Base-by-base conservation (phyloP, 2,113 vertebrate species). In the Neolamprologus devosi region DNA sequence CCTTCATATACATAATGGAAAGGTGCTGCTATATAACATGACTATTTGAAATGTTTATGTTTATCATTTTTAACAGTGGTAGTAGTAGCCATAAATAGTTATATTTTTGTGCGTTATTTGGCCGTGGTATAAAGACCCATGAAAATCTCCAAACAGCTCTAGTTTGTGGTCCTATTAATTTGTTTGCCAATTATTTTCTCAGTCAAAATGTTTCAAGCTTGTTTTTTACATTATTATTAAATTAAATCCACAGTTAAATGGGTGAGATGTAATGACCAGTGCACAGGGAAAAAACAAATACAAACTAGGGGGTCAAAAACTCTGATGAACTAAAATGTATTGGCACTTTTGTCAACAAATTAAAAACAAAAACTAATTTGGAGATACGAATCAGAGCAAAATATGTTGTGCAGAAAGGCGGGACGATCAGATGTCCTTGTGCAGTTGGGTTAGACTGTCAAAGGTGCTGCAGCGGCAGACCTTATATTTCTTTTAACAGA, bases 51-150 rank as follows among this genome's bases (percentile, higher is more conserved):
- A 47, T 26, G 21, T 26, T 73, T 17, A 42, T 73, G 13, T 37
- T 73, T 45, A 26, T 45, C 2, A 26, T 45, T 73, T 45, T 73
- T 70, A 42, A 73, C 21, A 45, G 9, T 17, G 4, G 21, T 42
- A 42, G 13, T 58, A 58, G 23, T 9, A 58, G 23, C 23, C 8
- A 10, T 26, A 47, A 45, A 45, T 28, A 28, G 58, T 63, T 63
- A 65, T 2, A 65, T 3, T 35, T 35, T 35, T 65, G 30, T 35
- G 30, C 8, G 3, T 45, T 42, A 17, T 73, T 17, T 73, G 68
- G 68, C 40, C 0, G 0, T 47, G 23, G 5, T 10, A 28, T 47
- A 47, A 47, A 73, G 0, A 45, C 12, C 1, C 2, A 47, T 28
- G 0, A 73, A 42, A 45, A 11, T 49, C 16, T 75, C 65, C 8